Percentiles rank a stretch among this genome's conserved stretches.
Conservation (phyloP, 2,797 vertebrate species). For the Pipistrellus kuhlii region DNA sequence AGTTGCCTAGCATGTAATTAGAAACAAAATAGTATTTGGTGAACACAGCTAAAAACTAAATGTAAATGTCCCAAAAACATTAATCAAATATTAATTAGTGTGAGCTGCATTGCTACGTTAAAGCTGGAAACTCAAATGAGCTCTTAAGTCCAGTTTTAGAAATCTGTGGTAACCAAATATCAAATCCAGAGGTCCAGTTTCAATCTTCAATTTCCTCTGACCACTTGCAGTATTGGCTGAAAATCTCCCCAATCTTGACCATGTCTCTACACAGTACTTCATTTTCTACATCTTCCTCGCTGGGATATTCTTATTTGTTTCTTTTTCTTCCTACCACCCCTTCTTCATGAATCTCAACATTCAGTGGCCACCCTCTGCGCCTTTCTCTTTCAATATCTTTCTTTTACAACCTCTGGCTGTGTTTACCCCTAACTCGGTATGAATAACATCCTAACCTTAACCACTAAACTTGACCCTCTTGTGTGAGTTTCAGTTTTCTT, state of each 20-base stretch:
- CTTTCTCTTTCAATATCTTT: neutral
- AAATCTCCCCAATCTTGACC: neutral
- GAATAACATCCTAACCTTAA: conserved; percentile 26
- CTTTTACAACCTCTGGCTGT: neutral
- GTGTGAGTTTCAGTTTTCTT: conserved; percentile 17
- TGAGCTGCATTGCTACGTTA: conserved; percentile 21
- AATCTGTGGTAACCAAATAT: conserved; percentile 51
- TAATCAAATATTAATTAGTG: conserved; percentile 57
- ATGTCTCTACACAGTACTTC: neutral
- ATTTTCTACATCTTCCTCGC: neutral
- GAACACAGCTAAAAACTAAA: conserved; percentile 61
- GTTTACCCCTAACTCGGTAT: neutral
- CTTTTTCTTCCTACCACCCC: neutral
- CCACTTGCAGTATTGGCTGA: neutral
- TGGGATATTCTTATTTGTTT: neutral
- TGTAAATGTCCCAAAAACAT: conserved; percentile 39
- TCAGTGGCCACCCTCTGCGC: neutral
- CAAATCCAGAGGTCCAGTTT: conserved; percentile 23
- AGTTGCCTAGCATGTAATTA: conserved; percentile 64
- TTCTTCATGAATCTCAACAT: neutral
- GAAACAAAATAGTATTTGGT: conserved; percentile 71
- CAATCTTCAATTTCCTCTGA: neutral
- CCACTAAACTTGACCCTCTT: neutral
- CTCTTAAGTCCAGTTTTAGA: conserved; percentile 24
- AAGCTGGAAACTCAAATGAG: neutral